Evolutionary conservation across 2,797 vertebrate species (phyloP), one percentile per base, ranked within the genome.

Genomic region (Microtus obscurus): DNA sequence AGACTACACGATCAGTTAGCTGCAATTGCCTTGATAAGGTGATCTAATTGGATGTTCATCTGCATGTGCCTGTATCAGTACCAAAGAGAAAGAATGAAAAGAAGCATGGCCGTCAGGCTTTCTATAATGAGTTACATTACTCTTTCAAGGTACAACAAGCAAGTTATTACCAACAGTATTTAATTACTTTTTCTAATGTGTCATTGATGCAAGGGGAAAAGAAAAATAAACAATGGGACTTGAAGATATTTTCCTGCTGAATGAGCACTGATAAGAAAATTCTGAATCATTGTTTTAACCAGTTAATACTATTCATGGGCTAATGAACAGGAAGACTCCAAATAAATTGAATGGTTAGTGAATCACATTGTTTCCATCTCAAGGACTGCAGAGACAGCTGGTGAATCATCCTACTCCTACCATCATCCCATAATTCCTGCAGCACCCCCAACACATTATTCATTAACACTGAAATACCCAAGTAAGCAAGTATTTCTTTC

Each of bases 261-360:
- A 97, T 90, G 56, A 96, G 79, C 90, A 74, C 6, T 21, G 91
- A 97, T 95, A 97, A 5, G 96, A 56, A 90, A 69, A 93, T 94
- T 97, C 76, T 97, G 91, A 96, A 97, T 96, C 79, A 94, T 89
- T 97, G 89, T 96, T 97, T 97, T 78, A 95, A 21, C 83, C 73
- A 82, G 80, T 94, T 98, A 96, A 96, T 95, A 71, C 93, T 95
- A 95, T 95, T 96, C 12, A 94, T 6, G 94, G 89, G 74, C 87
- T 98, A 95, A 96, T 95, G 92, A 97, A 93, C 93, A 96, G 71
- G 77, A 96, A 97, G 94, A 95, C 90, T 94, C 89, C 90, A 96
- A 96, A 95, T 96, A 96, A 93, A 95, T 59, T 89, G 93, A 97
- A 96, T 91, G 89, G 93, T 93, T 95, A 83, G 71, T 95, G 95